Base-by-base conservation (phyloP, 2,888 invertebrate genomes). In the Archaeoteleia sp. region DNA sequence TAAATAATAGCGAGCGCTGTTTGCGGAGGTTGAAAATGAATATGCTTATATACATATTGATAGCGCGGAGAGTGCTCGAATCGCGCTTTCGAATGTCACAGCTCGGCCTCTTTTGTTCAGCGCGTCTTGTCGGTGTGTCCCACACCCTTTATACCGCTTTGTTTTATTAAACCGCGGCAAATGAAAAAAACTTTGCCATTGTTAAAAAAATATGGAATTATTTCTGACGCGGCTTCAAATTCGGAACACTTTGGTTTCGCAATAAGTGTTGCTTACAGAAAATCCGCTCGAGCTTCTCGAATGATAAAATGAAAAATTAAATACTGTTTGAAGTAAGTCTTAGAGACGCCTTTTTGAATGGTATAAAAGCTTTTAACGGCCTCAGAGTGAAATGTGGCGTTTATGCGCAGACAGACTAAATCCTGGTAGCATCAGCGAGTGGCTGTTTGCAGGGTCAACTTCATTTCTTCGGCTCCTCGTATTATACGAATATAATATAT, bases 391-490 rank as follows among this genome's bases (percentile, higher is more conserved):
- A 40, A 40, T 40, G 40, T 32, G 17, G 35, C 34, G 27, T 39
- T 58, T 43, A 46, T 49, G 58, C 39, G 34, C 35, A 43, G 43
- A 43, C 54, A 23, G 35, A 35, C 27, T 43, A 54, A 43, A 54
- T 43, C 54, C 43, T 37, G 34, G 29, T 43, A 57, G 61, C 68
- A 67, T 68, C 73, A 73, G 75, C 65, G 74, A 74, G 72, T 73
- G 71, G 61, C 72, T 73, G 70, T 74, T 73, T 71, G 76, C 76
- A 74, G 69, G 75, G 70, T 78, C 77, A 79, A 78, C 77, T 78
- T 74, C 34, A 76, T 78, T 79, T 76, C 70, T 74, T 72, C 72
- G 67, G 55, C 67, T 67, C 66, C 67, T 66, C 48, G 60, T 69
- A 74, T 76, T 77, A 75, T 72, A 30, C 29, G 76, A 77, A 77